Base-by-base conservation (phyloP, 92 coral and sea anemone genomes). In the Plumapathes pennacea region DNA sequence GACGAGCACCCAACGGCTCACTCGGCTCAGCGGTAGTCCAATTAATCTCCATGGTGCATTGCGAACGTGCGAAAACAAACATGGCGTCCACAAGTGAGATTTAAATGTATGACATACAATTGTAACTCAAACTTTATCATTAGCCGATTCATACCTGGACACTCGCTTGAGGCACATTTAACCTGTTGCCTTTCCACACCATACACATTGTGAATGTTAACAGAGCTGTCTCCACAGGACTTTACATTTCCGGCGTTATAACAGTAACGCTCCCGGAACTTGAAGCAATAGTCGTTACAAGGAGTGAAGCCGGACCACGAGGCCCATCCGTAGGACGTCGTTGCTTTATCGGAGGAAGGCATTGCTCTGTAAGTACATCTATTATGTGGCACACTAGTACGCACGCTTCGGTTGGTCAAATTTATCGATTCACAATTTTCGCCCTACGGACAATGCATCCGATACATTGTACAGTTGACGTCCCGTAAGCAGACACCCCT, bases 271-370 rank as follows among this genome's bases (percentile, higher is more conserved):
- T 85, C 81, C 31, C 95, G 67, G 36, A 32, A 15, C 54, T 66
- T 85, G 58, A 68, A 62, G 40, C 97, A 90, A 0, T 68, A 21
- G 0, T 59, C 29, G 36, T 90, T 82, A 40, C 97, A 90, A 7
- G 97, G 97, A 1, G 89, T 77, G 38, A 38, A 90, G 4, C 49
- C 76, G 37, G 95, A 71, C 97, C 97, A 90, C n/a, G 32, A 54
- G 0, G 97, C 64, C 97, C 97, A 90, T 30, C 89, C 89, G 38
- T 50, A 62, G 4, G 20, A 18, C 18, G 53, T 73, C 28, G 49
- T 81, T 59, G 34, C n/a, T n/a, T 51, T 31, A 47, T 47, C 39
- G 32, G 28, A 45, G 10, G 12, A 10, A 25, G 50, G 20, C 21
- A 11, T 6, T 45, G 21, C 3, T 5, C 15, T 5, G 23, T 23